Conservation (phyloP, 2,888 invertebrate species). For the Yponomeuta evonymella region DNA sequence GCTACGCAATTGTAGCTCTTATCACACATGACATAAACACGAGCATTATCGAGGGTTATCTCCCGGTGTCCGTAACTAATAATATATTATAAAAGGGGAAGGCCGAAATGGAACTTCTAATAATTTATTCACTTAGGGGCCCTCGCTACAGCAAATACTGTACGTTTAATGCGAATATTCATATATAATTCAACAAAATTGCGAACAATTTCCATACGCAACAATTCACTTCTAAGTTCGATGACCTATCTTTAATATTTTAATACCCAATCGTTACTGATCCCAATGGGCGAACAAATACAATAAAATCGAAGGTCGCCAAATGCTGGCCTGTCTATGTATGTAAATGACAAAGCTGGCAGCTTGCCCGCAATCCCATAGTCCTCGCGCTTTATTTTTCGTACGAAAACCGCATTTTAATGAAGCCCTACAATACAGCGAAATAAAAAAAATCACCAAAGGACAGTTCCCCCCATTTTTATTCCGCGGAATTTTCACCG, state of each 20-base stretch:
- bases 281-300: not conserved
- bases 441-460: slow-evolving; percentile 23
- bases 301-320: not conserved
- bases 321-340: not conserved
- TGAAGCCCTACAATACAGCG: slow-evolving; percentile 30
- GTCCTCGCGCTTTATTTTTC: slow-evolving; percentile 52
- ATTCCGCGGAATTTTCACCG: slow-evolving; percentile 1
- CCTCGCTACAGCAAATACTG: not conserved
- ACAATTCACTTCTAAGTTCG: not conserved
- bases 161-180: not conserved
- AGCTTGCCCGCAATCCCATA: slow-evolving; percentile 41
- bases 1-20: no score
- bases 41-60: no score
- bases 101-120: not conserved
- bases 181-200: not conserved
- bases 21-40: no score
- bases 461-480: not conserved
- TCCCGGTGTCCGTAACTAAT: not conserved
- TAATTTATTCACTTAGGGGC: not conserved
- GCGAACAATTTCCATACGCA: not conserved
- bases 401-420: slow-evolving; percentile 61
- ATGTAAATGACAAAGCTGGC: slow-evolving; percentile 44
- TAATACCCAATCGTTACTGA: not conserved
- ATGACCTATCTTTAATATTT: slow-evolving; percentile 4
- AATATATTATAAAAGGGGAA: not conserved